Base-by-base conservation (phyloP, 2,113 vertebrate genomes). In the Mohoua ochrocephala region DNA sequence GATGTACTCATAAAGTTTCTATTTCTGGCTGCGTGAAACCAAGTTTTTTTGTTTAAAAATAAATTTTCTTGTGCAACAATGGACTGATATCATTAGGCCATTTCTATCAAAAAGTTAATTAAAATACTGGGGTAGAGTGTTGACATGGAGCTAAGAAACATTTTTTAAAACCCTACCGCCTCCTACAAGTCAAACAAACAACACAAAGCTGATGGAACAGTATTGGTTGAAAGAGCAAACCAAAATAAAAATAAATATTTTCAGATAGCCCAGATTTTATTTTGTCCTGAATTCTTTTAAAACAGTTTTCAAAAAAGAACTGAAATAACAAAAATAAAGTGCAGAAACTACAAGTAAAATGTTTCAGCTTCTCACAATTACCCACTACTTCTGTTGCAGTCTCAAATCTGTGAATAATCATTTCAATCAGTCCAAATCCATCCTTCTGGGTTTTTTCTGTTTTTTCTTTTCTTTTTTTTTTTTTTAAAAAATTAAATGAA, bases 361-460 rank as follows among this genome's bases (percentile, higher is more conserved):
- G 1, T 27, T 92, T 69, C 22, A 84, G 13, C 10, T 87, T 69
- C 37, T 81, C 49, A 81, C 5, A 65, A 4, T 60, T 33, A 7
- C 2, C 11, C 18, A 7, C 16, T 4, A 31, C 15, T 79, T 60
- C 9, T 24, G 6, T 73, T 79, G 10, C 44, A 64, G 30, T 68
- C 21, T 18, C 16, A 56, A 77, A 64, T 60, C 21, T 69, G 21
- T 65, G 64, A 80, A 49, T 60, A 81, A 65, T 26, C 0, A 33
- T 77, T 89, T 61, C 23, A 50, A 13, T 45, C 10, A 54, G 15
- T 50, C 8, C 8, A 45, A 54, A 9, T 15, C 6, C 27, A 60
- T 22, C 5, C 0, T 44, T 49, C 21, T 63, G 10, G 7, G 3
- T 0, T 14, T 31, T 47, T 39, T 33, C 13, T 7, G 5, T 9